Conservation (phyloP, 1,140 invertebrate species). For the Notospermus geniculatus region DNA sequence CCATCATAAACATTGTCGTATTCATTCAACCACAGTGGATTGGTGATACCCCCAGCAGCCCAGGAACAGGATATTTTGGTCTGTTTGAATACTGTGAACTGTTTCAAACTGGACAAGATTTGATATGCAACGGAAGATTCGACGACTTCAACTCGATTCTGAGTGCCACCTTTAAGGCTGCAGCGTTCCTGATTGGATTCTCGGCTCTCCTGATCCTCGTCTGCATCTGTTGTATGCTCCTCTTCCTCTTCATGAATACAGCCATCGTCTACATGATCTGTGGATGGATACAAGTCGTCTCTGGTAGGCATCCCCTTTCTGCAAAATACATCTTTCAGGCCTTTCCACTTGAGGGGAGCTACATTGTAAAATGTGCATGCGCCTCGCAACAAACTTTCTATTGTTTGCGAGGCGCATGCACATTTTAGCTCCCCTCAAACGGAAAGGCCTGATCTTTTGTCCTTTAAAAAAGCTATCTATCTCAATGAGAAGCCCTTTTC, state of each 20-base stretch:
- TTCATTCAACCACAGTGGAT: slow-evolving; percentile 96
- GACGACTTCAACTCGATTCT: slow-evolving; percentile 80
- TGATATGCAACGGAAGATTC: slow-evolving; percentile 73
- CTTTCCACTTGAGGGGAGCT: no score
- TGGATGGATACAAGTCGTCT: slow-evolving; percentile 80
- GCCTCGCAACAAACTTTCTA: no score
- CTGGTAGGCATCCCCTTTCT: slow-evolving; percentile 71
- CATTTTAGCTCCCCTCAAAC: no score
- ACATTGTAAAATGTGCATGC: no score
- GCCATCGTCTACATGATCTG: slow-evolving; percentile 90
- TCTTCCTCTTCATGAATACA: slow-evolving; percentile 91
- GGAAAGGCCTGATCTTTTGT: no score
- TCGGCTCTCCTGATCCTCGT: slow-evolving; percentile 81
- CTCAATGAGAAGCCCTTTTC: no score
- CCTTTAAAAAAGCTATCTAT: no score
- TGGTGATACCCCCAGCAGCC: slow-evolving; percentile 72
- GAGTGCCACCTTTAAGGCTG: slow-evolving; percentile 72
- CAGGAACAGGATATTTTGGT: slow-evolving; percentile 85
- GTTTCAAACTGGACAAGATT: slow-evolving; percentile 50
- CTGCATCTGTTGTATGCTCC: slow-evolving; percentile 76
- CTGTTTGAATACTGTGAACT: slow-evolving; percentile 81
- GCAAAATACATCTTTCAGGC: no score
- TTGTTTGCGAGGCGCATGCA: no score
- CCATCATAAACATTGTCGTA: slow-evolving; percentile 90
- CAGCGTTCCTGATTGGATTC: slow-evolving; percentile 83